Percentiles rank a stretch among this genome's conserved stretches.
phyloP scores from a whole-genome alignment of 1,140 invertebrate species.

The Arctopsyche grandis region DNA sequence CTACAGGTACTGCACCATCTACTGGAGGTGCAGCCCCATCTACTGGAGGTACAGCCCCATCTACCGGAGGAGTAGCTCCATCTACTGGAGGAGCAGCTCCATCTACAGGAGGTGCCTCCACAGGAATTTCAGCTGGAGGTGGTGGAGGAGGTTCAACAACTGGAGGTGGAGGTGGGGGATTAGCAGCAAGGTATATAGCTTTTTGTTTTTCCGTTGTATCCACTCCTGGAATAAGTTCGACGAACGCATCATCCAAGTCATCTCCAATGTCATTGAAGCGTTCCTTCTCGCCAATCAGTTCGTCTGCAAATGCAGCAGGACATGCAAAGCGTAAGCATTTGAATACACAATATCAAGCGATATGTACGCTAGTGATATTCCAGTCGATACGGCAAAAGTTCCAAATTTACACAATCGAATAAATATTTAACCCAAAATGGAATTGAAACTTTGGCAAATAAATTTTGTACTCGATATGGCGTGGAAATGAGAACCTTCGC shows the following conservation, averaged over 20 bases:
- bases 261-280: conserved; percentile 97
- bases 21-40: conserved; percentile 55
- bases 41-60: conserved; percentile 55
- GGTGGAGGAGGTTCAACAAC: conserved; percentile 58
- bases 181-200: conserved; percentile 49
- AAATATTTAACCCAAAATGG: not conserved
- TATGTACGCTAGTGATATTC: conserved; percentile 15
- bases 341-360: conserved; percentile 16
- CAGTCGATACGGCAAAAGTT: not conserved
- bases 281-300: conserved; percentile 97
- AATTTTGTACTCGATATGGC: not conserved
- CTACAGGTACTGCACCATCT: conserved; percentile 57
- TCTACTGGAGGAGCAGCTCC: conserved; percentile 56
- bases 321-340: conserved; percentile 52
- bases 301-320: conserved; percentile 78
- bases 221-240: conserved; percentile 85
- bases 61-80: conserved; percentile 58
- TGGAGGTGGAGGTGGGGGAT: conserved; percentile 55
- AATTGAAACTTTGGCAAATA: not conserved
- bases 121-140: conserved; percentile 54
- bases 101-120: conserved; percentile 55
- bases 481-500: not conserved
- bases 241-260: conserved; percentile 96
- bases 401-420: not conserved
- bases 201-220: conserved; percentile 64